Evolutionary conservation across 1,140 invertebrate species (phyloP), one percentile per base, ranked within the genome.

Genomic region (Thrips palmi): DNA sequence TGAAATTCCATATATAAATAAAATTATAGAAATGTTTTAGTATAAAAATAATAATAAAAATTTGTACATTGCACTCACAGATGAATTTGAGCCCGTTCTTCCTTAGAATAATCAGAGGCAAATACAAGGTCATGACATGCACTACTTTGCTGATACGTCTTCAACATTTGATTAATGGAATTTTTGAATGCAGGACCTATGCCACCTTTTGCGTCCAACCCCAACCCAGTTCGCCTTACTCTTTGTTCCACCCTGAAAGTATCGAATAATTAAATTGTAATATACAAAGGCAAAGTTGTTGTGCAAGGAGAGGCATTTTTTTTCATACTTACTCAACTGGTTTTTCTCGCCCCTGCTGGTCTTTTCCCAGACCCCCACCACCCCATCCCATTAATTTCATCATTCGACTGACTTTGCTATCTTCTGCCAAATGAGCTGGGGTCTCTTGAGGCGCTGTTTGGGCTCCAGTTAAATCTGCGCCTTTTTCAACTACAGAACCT

Each of bases 381-480:
- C 65, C 60, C 80, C 80, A 85, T 0, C 81, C 82, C 79, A 86
- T 83, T 43, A 76, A 56, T 41, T 71, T 68, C 65, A 85, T 68
- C 56, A 85, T 63, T 48, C 71, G 77, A 35, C 57, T 70, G 5
- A 74, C 76, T 39, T 74, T 61, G 46, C 71, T 73, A 41, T 57
- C 60, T n/a, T 45, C 35, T 4, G 40, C 11, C 6, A 45, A n/a
- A n/a, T n/a, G n/a, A n/a, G n/a, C n/a, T n/a, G n/a, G n/a, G n/a
- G n/a, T n/a, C n/a, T n/a, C n/a, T n/a, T n/a, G n/a, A n/a, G n/a
- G n/a, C n/a, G n/a, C n/a, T n/a, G n/a, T n/a, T n/a, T n/a, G n/a
- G n/a, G n/a, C n/a, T n/a, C n/a, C n/a, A n/a, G n/a, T n/a, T n/a
- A n/a, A n/a, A n/a, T n/a, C n/a, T n/a, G n/a, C n/a, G n/a, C n/a